Percentiles rank a stretch among this genome's conserved stretches.
Evolutionary conservation across 2,888 invertebrate species (phyloP).

Genomic region (Odontocerum albicorne): DNA sequence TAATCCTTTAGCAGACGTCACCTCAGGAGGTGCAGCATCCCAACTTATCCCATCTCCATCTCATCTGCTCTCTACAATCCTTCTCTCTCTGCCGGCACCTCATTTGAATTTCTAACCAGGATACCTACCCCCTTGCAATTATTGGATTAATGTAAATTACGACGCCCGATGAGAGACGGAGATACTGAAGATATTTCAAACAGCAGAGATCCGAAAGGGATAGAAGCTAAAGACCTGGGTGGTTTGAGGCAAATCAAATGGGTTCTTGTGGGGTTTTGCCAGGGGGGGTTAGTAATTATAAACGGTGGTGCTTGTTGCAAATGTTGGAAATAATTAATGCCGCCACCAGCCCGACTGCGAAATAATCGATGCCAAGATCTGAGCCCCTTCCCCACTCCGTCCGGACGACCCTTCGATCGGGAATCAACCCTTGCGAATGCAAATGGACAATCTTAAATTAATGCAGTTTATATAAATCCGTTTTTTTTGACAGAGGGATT

Average conservation of each 20-base stretch:
- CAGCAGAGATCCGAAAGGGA: slow-evolving; percentile 13
- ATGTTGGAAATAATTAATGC: slow-evolving; percentile 38
- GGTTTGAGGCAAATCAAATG: slow-evolving; percentile 22
- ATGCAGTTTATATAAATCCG: slow-evolving; percentile 20
- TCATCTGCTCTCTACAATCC: slow-evolving; percentile 45
- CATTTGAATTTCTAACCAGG: slow-evolving; percentile 92
- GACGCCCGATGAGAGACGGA: slow-evolving; percentile 55
- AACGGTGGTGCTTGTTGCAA: slow-evolving; percentile 38
- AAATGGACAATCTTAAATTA: slow-evolving; percentile 27
- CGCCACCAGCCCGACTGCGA: slow-evolving; percentile 34
- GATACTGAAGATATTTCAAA: not conserved
- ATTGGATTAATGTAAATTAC: slow-evolving; percentile 93
- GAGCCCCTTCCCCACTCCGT: slow-evolving; percentile 16
- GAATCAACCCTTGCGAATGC: slow-evolving; percentile 28
- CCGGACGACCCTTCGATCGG: slow-evolving; percentile 26
- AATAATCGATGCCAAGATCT: slow-evolving; percentile 37
- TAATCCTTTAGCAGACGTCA: slow-evolving; percentile 27
- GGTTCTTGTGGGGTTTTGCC: slow-evolving; percentile 13
- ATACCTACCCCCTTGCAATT: slow-evolving; percentile 91
- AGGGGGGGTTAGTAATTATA: slow-evolving; percentile 36
- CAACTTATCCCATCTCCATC: slow-evolving; percentile 29
- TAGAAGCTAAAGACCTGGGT: slow-evolving; percentile 13
- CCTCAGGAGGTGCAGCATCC: slow-evolving; percentile 19
- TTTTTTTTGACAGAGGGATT: too few species aligned
- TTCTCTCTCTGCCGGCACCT: slow-evolving; percentile 70